Percentiles rank a stretch among this genome's conserved stretches.
These are phyloP conservation scores for Otolemur garnettii DNA, from an alignment of 2,113 vertebrate genomes.

Conservation along the genomic window DNA sequence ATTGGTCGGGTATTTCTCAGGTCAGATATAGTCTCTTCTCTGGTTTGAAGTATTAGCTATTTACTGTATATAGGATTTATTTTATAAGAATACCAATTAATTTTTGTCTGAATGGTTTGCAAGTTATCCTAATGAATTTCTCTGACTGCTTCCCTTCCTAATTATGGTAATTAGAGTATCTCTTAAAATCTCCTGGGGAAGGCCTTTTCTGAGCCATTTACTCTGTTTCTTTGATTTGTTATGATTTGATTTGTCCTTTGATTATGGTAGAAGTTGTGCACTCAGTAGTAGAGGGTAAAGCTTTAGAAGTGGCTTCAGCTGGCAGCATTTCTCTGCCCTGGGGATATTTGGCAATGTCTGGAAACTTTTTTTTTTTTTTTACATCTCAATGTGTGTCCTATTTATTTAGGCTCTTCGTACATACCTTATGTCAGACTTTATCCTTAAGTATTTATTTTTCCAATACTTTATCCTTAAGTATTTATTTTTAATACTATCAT, in stretches of 20 bases:
- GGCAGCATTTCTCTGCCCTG: too few relatives aligned
- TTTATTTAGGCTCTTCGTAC: too few relatives aligned
- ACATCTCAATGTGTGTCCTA: too few relatives aligned
- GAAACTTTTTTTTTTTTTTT: too few relatives aligned
- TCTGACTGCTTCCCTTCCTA: not conserved
- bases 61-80: not conserved
- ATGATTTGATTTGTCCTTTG: not conserved
- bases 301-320: too few relatives aligned
- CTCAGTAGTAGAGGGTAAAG: not conserved
- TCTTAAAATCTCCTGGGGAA: not conserved
- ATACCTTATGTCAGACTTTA: too few relatives aligned
- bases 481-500: too few relatives aligned
- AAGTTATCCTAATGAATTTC: not conserved
- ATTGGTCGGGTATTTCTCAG: not conserved
- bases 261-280: not conserved
- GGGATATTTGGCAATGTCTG: too few relatives aligned
- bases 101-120: not conserved
- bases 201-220: not conserved
- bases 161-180: not conserved
- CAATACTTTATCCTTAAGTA: too few relatives aligned
- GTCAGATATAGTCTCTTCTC: not conserved
- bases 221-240: not conserved
- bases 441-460: too few relatives aligned
- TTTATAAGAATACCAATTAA: not conserved
- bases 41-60: conserved; percentile 11